A percentile compares a stretch with the other conserved stretches of the same genome.
Conservation (phyloP, 92 coral and sea anemone species). For the Scolanthus callimorphus region DNA sequence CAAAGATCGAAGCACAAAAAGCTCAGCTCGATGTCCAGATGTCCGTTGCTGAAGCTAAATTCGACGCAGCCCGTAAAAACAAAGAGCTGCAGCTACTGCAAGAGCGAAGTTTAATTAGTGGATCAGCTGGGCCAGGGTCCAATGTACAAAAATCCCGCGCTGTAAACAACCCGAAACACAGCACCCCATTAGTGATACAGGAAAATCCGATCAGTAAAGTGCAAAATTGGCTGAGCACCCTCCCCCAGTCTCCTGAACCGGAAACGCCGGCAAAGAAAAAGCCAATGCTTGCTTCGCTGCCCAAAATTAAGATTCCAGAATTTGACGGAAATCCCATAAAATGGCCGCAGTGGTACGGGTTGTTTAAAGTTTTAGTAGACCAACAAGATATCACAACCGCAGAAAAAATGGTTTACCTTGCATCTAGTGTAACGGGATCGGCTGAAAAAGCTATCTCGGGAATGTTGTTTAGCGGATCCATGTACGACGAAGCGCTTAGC, state of each 20-base stretch:
- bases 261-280: no score
- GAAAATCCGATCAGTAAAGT: no score
- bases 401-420: conserved; percentile 15
- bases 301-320: conserved; percentile 3
- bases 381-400: conserved; percentile 8
- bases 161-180: no score
- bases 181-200: no score
- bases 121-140: no score
- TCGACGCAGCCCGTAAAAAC: conserved; percentile 5
- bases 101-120: not conserved
- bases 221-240: no score
- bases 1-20: conserved; percentile 2
- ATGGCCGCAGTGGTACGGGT: conserved; percentile 32
- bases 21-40: not conserved
- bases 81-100: conserved; percentile 1
- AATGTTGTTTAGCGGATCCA: conserved; percentile 31
- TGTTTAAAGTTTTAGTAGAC: conserved; percentile 26
- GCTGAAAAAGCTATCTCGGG: conserved; percentile 40
- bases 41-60: not conserved
- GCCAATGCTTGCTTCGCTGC: conserved; percentile 1
- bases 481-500: conserved; percentile 18
- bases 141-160: no score
- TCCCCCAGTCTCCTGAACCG: no score
- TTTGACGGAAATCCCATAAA: conserved; percentile 23
- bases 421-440: conserved; percentile 13